phyloP scores from a whole-genome alignment of 2,888 invertebrate species.

The Drosophila hamatofila region DNA sequence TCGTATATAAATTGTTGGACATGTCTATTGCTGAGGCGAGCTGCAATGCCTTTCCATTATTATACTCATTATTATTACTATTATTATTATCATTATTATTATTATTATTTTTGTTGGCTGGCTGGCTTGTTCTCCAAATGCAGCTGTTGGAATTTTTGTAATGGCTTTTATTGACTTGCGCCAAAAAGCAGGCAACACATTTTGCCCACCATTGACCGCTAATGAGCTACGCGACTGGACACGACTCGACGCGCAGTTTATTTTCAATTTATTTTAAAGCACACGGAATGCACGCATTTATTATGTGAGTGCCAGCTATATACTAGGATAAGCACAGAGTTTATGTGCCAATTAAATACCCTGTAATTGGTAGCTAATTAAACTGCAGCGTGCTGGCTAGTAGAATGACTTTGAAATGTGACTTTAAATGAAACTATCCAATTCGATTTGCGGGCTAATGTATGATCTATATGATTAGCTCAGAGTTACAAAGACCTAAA shows the following conservation, averaged over 20 bases:
- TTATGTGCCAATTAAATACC: conserved; percentile 28
- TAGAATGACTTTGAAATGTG: background rate
- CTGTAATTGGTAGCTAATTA: background rate
- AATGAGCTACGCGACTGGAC: conserved; percentile 58
- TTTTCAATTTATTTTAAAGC: conserved; percentile 74
- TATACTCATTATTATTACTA: conserved; percentile 16
- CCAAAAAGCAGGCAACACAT: conserved; percentile 59
- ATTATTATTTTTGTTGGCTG: background rate
- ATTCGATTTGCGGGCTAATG: too few species aligned
- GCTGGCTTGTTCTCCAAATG: conserved; percentile 19
- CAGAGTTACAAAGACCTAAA: too few species aligned
- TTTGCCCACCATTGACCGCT: conserved; percentile 47
- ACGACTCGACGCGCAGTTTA: conserved; percentile 45
- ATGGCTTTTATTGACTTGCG: conserved; percentile 58
- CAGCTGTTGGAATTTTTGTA: conserved; percentile 47
- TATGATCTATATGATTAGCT: too few species aligned
- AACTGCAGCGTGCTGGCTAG: background rate
- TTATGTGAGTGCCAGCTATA: conserved; percentile 34
- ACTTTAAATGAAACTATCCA: background rate
- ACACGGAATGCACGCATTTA: conserved; percentile 48
- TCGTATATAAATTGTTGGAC: background rate
- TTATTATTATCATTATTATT: conserved; percentile 5
- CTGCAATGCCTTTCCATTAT: conserved; percentile 29
- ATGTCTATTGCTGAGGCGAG: conserved; percentile 6
- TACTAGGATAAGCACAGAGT: conserved; percentile 36